A percentile compares a stretch with the other conserved stretches of the same genome.
These are phyloP conservation scores for Ameiurus melas DNA, from an alignment of 2,113 vertebrate genomes.

Conservation along the genomic window DNA sequence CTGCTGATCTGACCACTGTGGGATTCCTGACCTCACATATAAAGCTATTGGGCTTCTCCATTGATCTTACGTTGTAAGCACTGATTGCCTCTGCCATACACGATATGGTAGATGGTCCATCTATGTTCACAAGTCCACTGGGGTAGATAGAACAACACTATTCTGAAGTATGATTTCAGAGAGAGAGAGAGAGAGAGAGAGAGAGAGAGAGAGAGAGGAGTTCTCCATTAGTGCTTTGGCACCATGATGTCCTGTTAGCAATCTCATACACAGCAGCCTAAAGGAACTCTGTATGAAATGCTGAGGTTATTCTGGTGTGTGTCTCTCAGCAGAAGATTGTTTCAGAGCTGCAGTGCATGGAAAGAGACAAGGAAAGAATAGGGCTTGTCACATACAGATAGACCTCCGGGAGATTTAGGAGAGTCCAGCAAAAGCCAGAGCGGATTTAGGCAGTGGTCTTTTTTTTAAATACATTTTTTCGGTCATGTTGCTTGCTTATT, in stretches of 20 bases:
- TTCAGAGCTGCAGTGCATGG: not conserved
- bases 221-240: conserved; percentile 8
- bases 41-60: conserved; percentile 13
- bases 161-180: not conserved
- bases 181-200: no score
- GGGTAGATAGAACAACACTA: not conserved
- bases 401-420: conserved; percentile 7
- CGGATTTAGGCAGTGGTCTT: conserved; percentile 64
- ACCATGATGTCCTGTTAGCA: not conserved
- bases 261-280: conserved; percentile 1
- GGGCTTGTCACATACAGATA: not conserved
- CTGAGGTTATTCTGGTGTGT: conserved; percentile 9
- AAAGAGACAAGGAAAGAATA: not conserved
- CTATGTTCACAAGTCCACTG: not conserved
- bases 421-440: conserved; percentile 38
- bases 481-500: not conserved
- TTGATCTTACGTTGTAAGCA: conserved; percentile 42
- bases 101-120: not conserved
- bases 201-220: not conserved
- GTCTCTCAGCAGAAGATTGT: conserved; percentile 16
- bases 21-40: conserved; percentile 13
- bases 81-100: conserved; percentile 42
- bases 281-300: not conserved
- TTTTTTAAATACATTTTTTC: conserved; percentile 46
- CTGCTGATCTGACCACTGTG: not conserved